Evolutionary conservation across 1,140 invertebrate genomes (phyloP).

Genomic region (Diorhabda carinulata): DNA sequence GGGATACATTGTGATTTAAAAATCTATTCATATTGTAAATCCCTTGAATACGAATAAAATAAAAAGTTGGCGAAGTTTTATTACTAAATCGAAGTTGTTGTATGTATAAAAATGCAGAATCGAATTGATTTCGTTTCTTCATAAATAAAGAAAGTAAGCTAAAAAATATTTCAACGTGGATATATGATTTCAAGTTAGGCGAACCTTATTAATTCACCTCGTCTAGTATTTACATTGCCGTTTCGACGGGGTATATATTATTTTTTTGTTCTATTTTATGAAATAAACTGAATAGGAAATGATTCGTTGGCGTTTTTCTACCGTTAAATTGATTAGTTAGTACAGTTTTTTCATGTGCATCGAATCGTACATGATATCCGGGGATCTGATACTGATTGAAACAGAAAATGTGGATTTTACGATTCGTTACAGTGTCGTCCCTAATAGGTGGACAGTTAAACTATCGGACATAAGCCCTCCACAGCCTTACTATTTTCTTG

Average conservation of each 20-base stretch:
- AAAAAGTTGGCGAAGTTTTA: no score
- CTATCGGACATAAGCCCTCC: no score
- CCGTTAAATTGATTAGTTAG: background rate
- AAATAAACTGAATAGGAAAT: background rate
- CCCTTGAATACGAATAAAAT: no score
- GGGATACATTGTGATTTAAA: no score
- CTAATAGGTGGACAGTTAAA: no score
- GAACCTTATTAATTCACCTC: background rate
- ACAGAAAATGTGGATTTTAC: background rate
- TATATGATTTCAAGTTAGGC: background rate
- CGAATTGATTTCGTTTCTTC: no score
- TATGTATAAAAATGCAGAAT: no score
- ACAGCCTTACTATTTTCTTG: no score
- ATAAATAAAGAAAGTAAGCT: background rate
- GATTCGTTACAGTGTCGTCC: no score
- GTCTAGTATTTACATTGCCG: background rate
- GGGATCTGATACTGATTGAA: background rate
- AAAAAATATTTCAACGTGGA: constrained; percentile 3
- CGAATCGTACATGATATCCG: background rate
- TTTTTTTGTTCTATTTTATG: background rate
- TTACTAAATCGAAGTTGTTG: no score
- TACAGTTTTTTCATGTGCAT: background rate
- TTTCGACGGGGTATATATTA: background rate
- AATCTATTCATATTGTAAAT: no score
- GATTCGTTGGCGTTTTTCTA: background rate